Evolutionary conservation across 2,888 invertebrate species (phyloP).

Genomic region (Eurytoma adleriae): DNA sequence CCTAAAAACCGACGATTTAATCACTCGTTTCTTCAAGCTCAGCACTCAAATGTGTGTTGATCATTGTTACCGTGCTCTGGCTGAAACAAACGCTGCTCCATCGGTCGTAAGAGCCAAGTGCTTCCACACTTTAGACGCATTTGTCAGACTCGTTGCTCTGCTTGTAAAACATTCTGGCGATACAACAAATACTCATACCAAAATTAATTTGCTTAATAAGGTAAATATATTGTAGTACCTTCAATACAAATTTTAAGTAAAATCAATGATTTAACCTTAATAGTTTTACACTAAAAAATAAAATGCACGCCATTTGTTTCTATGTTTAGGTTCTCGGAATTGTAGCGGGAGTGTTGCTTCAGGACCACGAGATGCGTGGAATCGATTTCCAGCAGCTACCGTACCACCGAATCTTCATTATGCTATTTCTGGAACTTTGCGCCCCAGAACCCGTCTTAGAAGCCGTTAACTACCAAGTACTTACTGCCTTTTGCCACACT

Average conservation of each 20-base stretch:
- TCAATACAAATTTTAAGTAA: neutral
- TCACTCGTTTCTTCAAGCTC: constrained; percentile 97
- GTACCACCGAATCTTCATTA: constrained; percentile 97
- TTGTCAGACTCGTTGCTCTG: constrained; percentile 93
- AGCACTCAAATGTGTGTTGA: constrained; percentile 98
- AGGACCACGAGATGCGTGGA: constrained; percentile 95
- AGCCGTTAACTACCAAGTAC: constrained; percentile 94
- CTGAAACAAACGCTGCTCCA: constrained; percentile 83
- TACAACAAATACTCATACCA: constrained; percentile 93
- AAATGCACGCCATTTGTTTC: neutral
- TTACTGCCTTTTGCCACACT: constrained; percentile 97
- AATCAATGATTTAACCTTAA: too few species aligned
- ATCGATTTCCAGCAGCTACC: constrained; percentile 97
- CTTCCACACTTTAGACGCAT: constrained; percentile 96
- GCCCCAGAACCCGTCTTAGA: constrained; percentile 95
- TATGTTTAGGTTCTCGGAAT: constrained; percentile 86
- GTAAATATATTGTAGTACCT: constrained; percentile 30
- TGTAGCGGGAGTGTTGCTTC: constrained; percentile 94
- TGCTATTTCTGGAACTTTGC: constrained; percentile 97
- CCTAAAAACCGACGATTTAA: constrained; percentile 97
- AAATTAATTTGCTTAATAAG: constrained; percentile 97
- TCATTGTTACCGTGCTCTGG: constrained; percentile 90
- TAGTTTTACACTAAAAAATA: neutral
- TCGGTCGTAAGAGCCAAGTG: constrained; percentile 90
- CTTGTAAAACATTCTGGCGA: constrained; percentile 97